Percentiles rank a stretch among this genome's conserved stretches.
phyloP scores from a whole-genome alignment of 2,113 vertebrate species.

The Eira barbara region DNA sequence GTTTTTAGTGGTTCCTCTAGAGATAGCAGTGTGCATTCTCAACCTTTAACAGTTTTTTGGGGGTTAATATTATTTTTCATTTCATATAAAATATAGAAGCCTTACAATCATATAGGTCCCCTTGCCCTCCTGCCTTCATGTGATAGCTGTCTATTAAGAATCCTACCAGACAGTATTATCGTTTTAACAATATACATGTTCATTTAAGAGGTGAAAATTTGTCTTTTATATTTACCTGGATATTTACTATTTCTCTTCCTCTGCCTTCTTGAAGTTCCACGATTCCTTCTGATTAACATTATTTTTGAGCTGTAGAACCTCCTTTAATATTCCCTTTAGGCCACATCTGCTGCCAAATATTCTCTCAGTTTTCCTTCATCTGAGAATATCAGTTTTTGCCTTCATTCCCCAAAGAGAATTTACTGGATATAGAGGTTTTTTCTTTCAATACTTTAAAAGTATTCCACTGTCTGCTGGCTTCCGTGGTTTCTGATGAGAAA shows the following conservation, averaged over 20 bases:
- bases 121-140: neutral
- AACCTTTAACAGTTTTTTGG: neutral
- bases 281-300: neutral
- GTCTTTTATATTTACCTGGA: neutral
- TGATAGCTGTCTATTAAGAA: neutral
- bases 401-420: neutral
- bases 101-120: neutral
- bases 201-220: neutral
- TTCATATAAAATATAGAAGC: slow-evolving; percentile 9
- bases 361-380: neutral
- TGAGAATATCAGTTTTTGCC: slow-evolving; percentile 1
- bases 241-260: neutral
- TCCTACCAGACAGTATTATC: neutral
- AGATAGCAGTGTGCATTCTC: neutral
- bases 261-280: neutral
- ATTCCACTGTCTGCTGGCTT: neutral
- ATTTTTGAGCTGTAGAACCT: neutral
- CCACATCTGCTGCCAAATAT: neutral
- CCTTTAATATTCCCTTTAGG: neutral
- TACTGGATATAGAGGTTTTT: neutral
- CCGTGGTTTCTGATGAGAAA: neutral
- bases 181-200: neutral
- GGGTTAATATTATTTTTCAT: neutral
- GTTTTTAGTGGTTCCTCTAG: neutral
- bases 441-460: neutral